Base-by-base conservation (phyloP, 2,797 vertebrate genomes). In the Bradypodion ventrale region DNA sequence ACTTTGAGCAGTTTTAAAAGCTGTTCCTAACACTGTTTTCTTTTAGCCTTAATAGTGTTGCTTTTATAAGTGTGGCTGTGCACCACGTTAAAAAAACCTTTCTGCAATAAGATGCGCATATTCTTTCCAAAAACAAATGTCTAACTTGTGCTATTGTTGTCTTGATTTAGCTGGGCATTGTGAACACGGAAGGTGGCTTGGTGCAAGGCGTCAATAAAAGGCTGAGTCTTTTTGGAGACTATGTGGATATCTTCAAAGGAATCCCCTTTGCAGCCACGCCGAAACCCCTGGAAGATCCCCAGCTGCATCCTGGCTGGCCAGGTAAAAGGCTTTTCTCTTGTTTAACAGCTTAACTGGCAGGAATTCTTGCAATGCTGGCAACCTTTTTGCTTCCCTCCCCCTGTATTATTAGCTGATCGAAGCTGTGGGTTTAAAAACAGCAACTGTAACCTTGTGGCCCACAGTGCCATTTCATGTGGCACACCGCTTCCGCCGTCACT, bases 231-330 rank as follows among this genome's bases (percentile, higher is more conserved):
- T 75, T 95, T 1, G 91, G 91, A 0, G 69, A 87, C 13, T 95
- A 93, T 27, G 74, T 99, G 0, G 98, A 99, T 35, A 59, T 97
- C 86, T 99, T 99, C 91, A 98, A 76, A 85, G 98, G 98, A 15
- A 96, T 99, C 84, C 98, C 98, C 23, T 99, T 97, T 29, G 98
- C 96, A 4, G 98, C 96, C 0, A 86, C 94, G 0, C 95, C 98
- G 2, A 96, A 94, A 42, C 88, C 93, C 25, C 95, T 99, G 79
- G 92, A 98, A 94, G 98, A 98, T 76, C 97, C 98, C 0, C 75
- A 93, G 85, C 96, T 80, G 79, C 98, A 99, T 88, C 97, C 97
- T 0, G 97, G 98, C 91, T 99, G 98, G 98, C 92, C 96, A 23
- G 98, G 98, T 99, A 86, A 88, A 49, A 5, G 5, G 1, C n/a